Evolutionary conservation across 2,797 vertebrate species (phyloP), one percentile per base, ranked within the genome.

Genomic region (Gallinago nigripennis): DNA sequence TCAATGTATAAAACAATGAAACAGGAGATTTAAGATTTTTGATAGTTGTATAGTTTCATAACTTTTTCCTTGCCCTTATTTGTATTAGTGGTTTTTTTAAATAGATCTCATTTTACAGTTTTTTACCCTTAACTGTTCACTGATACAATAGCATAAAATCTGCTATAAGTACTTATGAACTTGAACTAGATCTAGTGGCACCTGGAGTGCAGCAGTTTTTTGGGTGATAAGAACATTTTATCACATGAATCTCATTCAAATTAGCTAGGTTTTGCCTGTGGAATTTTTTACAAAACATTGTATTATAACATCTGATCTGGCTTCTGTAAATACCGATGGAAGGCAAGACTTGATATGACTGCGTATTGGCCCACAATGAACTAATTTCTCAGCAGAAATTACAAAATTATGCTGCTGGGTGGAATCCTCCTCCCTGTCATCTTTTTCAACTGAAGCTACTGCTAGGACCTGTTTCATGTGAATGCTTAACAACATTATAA

Each of bases 21-120:
- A 94, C 27, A 46, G 60, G 11, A 9, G 66, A 68, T 50, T 51
- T 86, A 92, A 85, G 45, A 43, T 94, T 96, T 97, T 97, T 88
- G 86, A n/a, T 83, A 48, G 27, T 56, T 86, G 7, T 54, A 71
- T 60, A 58, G 68, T 82, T 85, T 80, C 41, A 46, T 65, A 70
- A 83, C 12, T 64, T 95, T 82, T 92, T 64, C 45, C 33, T 79
- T 41, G 8, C 28, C 37, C 20, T 78, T 68, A 80, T 63, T 94
- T 88, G 33, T 16, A 46, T 23, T 61, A 9, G 5, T 65, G 14
- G 14, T 1, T 15, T 7, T 46, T 63, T 66, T 53, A 9, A 41
- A 51, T n/a, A 53, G 21, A 23, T 31, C 27, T 31, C 1, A 28
- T 73, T 88, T 91, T 43, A 27, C 12, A 37, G 6, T 37, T 71